phyloP scores from a whole-genome alignment of 2,888 invertebrate species.

The Conops quadrifasciatus region DNA sequence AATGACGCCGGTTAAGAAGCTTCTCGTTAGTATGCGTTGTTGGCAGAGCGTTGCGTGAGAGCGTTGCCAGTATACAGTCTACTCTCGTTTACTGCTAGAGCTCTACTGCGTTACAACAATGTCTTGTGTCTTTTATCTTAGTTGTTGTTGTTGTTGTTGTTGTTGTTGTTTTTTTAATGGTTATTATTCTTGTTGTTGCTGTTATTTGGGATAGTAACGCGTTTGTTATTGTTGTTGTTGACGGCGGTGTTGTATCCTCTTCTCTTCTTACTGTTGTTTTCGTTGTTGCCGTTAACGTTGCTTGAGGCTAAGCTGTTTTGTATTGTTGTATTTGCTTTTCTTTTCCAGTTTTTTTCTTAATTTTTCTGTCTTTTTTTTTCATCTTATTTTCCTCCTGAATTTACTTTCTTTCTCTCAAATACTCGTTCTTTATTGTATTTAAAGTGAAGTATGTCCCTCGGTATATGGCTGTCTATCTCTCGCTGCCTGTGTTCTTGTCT shows the following conservation, averaged over 20 bases:
- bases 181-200: background rate
- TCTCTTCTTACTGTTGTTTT: constrained; percentile 11
- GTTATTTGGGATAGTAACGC: background rate
- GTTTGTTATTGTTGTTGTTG: constrained; percentile 19
- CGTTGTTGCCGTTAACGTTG: background rate
- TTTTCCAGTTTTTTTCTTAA: background rate
- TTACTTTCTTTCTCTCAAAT: background rate
- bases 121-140: background rate
- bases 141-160: background rate
- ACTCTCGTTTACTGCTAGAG: too few relatives aligned
- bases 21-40: background rate
- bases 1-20: constrained; percentile 7
- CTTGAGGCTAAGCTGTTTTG: too few relatives aligned
- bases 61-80: too few relatives aligned
- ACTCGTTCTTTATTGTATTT: background rate
- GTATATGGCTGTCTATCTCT: background rate
- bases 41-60: background rate
- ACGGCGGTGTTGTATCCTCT: background rate
- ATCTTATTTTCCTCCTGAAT: background rate
- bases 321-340: background rate
- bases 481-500: background rate
- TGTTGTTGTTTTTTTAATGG: background rate
- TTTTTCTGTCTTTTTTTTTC: background rate
- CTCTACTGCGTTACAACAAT: background rate
- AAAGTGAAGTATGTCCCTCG: background rate